phyloP scores from a whole-genome alignment of 2,888 invertebrate species.

The Schrankia costaestrigalis region DNA sequence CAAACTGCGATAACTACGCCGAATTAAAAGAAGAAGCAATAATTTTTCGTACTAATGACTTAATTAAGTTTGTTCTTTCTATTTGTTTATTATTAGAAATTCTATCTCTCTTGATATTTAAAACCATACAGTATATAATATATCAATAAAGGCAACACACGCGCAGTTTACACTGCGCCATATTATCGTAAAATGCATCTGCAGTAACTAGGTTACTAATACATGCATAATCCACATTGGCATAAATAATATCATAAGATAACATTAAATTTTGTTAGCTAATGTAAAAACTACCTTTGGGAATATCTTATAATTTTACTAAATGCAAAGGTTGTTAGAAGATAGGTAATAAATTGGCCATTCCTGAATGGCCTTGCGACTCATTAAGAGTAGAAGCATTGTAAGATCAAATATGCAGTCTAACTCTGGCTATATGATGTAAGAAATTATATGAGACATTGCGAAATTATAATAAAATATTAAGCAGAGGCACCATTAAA shows the following conservation, averaged over 20 bases:
- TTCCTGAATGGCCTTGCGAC: conserved; percentile 35
- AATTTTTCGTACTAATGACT: too few species aligned
- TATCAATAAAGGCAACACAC: conserved; percentile 17
- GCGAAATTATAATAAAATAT: conserved; percentile 21
- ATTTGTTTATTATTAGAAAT: too few species aligned
- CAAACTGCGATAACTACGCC: too few species aligned
- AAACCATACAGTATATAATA: too few species aligned
- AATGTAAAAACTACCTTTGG: too few species aligned
- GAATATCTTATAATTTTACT: neutral
- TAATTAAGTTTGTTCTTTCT: too few species aligned
- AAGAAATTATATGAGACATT: conserved; percentile 16
- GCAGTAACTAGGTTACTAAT: conserved; percentile 37
- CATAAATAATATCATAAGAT: too few species aligned
- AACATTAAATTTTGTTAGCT: too few species aligned
- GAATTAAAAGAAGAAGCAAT: too few species aligned
- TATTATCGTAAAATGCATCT: conserved; percentile 28
- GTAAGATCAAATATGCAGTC: conserved; percentile 32
- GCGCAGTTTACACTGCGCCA: conserved; percentile 14
- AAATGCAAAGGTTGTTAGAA: conserved; percentile 24
- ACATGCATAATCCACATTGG: too few species aligned
- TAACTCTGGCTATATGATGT: conserved; percentile 27
- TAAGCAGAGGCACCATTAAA: conserved; percentile 20
- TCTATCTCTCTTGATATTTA: too few species aligned
- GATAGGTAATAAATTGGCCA: conserved; percentile 29
- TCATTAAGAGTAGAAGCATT: conserved; percentile 41